phyloP scores from a whole-genome alignment of 2,113 vertebrate species.

The Daubentonia madagascariensis region DNA sequence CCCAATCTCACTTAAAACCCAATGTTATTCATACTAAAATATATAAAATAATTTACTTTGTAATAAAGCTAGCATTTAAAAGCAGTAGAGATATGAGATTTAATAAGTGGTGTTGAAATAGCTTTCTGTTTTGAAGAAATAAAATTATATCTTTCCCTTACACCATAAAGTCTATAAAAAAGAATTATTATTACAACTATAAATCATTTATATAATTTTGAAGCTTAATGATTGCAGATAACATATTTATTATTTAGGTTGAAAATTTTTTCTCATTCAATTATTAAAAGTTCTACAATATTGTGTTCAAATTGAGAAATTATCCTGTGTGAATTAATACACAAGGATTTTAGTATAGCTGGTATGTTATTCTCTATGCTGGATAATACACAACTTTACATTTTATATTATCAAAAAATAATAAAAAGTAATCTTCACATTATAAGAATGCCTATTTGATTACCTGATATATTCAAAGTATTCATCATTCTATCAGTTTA shows the following conservation, averaged over 20 bases:
- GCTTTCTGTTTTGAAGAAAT: background rate
- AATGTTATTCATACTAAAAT: constrained; percentile 27
- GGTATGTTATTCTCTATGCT: background rate
- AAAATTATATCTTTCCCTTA: background rate
- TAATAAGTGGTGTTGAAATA: background rate
- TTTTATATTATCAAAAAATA: background rate
- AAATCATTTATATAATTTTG: background rate
- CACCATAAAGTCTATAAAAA: background rate
- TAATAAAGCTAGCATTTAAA: constrained; percentile 24
- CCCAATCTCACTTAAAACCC: constrained; percentile 5
- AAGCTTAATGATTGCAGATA: background rate
- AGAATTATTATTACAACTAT: background rate
- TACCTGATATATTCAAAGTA: background rate
- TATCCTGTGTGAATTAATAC: background rate
- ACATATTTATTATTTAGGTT: background rate
- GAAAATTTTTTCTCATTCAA: background rate
- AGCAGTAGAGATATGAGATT: background rate
- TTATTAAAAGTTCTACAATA: background rate
- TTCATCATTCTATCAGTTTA: background rate
- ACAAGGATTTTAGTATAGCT: background rate
- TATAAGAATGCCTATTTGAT: background rate
- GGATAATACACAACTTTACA: background rate
- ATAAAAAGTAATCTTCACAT: background rate
- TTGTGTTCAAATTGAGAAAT: background rate
- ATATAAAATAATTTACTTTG: constrained; percentile 29